phyloP scores from a whole-genome alignment of 2,797 vertebrate genomes.

The Bryconaethiops microstoma region DNA sequence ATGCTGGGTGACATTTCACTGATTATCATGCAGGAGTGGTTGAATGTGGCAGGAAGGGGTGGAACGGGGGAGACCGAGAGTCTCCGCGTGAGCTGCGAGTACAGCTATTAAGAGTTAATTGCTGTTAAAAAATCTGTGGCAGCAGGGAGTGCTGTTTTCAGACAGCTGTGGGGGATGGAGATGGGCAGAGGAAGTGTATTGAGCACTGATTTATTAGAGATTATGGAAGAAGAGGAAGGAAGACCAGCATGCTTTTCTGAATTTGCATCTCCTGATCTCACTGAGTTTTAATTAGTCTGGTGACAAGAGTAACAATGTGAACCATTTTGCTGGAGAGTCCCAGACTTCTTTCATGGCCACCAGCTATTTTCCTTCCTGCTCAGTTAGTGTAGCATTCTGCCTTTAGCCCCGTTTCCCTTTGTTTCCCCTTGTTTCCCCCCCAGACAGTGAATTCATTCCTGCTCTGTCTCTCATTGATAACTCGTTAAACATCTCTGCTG shows the following conservation, averaged over 20 bases:
- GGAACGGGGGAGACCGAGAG: background rate
- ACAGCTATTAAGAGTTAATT: constrained; percentile 48
- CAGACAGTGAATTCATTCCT: background rate
- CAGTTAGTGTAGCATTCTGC: background rate
- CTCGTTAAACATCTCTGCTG: background rate
- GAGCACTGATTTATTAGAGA: constrained; percentile 33
- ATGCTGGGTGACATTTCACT: constrained; percentile 33
- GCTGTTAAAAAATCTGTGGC: constrained; percentile 30
- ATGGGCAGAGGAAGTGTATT: constrained; percentile 6
- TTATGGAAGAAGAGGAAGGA: background rate
- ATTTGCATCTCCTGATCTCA: constrained; percentile 3
- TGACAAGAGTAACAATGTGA: background rate
- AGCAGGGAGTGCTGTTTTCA: constrained; percentile 32
- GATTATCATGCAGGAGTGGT: constrained; percentile 28
- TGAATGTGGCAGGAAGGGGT: constrained; percentile 20
- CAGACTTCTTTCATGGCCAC: background rate
- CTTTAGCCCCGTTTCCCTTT: background rate
- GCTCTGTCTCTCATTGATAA: background rate
- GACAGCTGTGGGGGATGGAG: background rate
- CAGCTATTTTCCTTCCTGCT: background rate
- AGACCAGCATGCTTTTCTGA: constrained; percentile 28
- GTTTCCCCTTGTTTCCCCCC: background rate
- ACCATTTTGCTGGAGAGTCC: background rate
- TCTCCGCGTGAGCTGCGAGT: constrained; percentile 20
- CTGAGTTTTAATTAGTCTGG: background rate